Percentiles rank a stretch among this genome's conserved stretches.
phyloP scores from a whole-genome alignment of 2,113 vertebrate species.

The Cyanoramphus novaezelandiae region DNA sequence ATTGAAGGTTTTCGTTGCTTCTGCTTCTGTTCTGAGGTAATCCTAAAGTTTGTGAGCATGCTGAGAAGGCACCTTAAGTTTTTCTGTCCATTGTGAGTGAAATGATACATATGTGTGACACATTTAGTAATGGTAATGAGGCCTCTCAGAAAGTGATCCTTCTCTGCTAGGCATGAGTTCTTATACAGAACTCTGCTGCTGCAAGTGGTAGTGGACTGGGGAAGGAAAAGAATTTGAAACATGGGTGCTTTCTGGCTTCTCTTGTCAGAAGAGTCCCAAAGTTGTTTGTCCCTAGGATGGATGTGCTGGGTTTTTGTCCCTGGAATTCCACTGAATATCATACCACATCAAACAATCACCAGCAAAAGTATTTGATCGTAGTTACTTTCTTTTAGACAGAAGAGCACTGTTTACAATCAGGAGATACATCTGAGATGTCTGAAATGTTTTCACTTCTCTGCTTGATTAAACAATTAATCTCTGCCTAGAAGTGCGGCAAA shows the following conservation, averaged over 20 bases:
- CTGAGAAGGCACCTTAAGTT: neutral
- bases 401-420: neutral
- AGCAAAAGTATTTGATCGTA: neutral
- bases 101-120: neutral
- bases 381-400: neutral
- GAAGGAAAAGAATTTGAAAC: neutral
- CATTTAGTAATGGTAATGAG: neutral
- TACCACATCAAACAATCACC: neutral
- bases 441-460: neutral
- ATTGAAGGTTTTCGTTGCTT: neutral
- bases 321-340: neutral
- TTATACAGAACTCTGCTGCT: neutral
- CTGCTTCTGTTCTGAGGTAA: neutral
- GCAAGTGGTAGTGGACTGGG: neutral
- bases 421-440: neutral
- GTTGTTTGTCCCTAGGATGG: neutral
- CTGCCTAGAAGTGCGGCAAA: neutral
- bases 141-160: neutral
- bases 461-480: neutral
- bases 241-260: neutral
- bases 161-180: neutral
- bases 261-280: neutral
- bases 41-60: neutral
- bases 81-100: neutral
- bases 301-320: neutral